phyloP scores from a whole-genome alignment of 2,113 vertebrate genomes.

The Hyla sarda region DNA sequence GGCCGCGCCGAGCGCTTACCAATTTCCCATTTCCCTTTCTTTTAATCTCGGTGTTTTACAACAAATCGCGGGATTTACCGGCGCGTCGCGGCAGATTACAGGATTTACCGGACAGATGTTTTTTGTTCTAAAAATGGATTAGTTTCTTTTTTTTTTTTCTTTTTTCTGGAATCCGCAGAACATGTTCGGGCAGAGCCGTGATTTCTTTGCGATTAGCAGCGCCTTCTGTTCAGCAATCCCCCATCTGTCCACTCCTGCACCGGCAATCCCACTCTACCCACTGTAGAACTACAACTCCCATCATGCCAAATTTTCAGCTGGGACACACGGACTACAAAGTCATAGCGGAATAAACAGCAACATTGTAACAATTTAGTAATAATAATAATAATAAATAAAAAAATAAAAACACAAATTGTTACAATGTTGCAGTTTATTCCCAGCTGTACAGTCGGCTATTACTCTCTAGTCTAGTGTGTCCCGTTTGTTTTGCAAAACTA shows the following conservation, averaged over 20 bases:
- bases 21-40: conserved; percentile 89
- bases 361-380: no score
- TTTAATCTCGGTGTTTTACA: conserved; percentile 99
- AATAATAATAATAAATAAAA: no score
- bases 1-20: conserved; percentile 81
- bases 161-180: conserved; percentile 85
- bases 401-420: no score
- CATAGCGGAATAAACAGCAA: no score
- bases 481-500: no score
- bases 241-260: conserved; percentile 80
- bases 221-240: conserved; percentile 80
- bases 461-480: no score
- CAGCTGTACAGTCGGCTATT: no score
- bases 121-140: conserved; percentile 99
- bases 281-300: no score
- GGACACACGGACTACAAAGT: no score
- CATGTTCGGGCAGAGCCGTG: conserved; percentile 82
- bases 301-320: no score
- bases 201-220: conserved; percentile 83
- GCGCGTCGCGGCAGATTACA: conserved; percentile 94
- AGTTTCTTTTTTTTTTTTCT: conserved; percentile 69
- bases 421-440: no score
- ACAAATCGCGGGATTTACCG: conserved; percentile 98
- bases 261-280: no score
- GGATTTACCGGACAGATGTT: conserved; percentile 98